phyloP scores from a whole-genome alignment of 2,797 vertebrate species.

The Aythya fuligula region DNA sequence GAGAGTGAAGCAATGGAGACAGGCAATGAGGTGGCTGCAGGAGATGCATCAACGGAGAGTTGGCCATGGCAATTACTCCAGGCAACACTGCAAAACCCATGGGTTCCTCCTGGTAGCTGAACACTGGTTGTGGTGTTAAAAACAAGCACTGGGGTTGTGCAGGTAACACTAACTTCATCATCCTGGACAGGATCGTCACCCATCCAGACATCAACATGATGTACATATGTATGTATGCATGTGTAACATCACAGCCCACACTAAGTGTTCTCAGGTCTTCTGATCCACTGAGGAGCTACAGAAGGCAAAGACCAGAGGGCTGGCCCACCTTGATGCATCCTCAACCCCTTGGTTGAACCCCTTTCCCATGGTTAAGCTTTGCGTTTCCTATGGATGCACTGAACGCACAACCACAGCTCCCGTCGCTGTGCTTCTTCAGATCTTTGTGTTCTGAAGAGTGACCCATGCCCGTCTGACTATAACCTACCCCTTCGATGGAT shows the following conservation, averaged over 20 bases:
- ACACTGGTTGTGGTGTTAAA: not conserved
- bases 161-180: fast-evolving
- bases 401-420: not conserved
- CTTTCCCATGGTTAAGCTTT: not conserved
- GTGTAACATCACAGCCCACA: not conserved
- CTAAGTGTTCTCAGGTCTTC: fast-evolving
- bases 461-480: not conserved
- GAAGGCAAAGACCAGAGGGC: not conserved
- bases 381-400: not conserved
- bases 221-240: fast-evolving
- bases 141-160: not conserved
- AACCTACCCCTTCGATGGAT: fast-evolving
- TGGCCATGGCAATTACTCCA: not conserved
- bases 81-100: not conserved
- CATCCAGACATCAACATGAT: not conserved
- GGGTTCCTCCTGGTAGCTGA: not conserved
- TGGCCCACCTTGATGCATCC: not conserved
- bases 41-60: not conserved
- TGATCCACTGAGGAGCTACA: not conserved
- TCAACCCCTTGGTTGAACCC: not conserved
- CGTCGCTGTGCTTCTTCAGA: not conserved
- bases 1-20: not conserved
- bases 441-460: not conserved
- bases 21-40: not conserved
- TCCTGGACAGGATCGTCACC: fast-evolving